phyloP scores from a whole-genome alignment of 1,140 invertebrate genomes.

The Zophobas atratus region DNA sequence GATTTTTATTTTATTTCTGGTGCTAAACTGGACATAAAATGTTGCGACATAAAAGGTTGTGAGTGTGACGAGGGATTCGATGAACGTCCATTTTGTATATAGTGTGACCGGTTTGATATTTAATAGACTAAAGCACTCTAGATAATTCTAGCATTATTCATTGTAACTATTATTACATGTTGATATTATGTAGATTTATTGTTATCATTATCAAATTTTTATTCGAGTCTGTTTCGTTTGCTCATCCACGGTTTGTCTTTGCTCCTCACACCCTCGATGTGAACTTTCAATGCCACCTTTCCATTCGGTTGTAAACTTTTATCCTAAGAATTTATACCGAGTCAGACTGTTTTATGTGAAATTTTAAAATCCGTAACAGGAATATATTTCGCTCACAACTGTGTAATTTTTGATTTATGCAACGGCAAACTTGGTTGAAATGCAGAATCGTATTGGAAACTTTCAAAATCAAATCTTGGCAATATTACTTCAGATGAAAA shows the following conservation, averaged over 20 bases:
- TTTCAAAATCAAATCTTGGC: constrained; percentile 49
- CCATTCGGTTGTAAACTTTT: constrained; percentile 5
- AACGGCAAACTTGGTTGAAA: constrained; percentile 47
- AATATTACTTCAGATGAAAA: constrained; percentile 45
- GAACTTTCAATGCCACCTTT: constrained; percentile 22
- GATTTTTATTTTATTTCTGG: constrained; percentile 44
- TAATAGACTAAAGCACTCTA: constrained; percentile 52
- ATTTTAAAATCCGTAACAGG: constrained; percentile 21
- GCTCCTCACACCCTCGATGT: constrained; percentile 28
- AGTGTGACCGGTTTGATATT: constrained; percentile 53
- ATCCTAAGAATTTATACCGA: constrained; percentile 13
- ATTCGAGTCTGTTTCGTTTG: background rate
- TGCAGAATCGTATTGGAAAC: constrained; percentile 3
- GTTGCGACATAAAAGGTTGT: constrained; percentile 38
- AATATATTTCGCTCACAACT: constrained; percentile 24
- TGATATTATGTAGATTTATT: constrained; percentile 58
- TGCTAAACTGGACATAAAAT: constrained; percentile 47
- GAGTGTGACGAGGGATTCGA: constrained; percentile 32
- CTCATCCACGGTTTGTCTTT: constrained; percentile 44
- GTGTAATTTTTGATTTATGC: constrained; percentile 43
- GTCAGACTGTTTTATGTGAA: constrained; percentile 23
- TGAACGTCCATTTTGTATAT: constrained; percentile 48
- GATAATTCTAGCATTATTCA: constrained; percentile 52
- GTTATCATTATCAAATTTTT: constrained; percentile 48
- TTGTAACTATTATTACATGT: constrained; percentile 57